These are phyloP conservation scores for Trachurus trachurus DNA, from an alignment of 2,797 vertebrate species.

Conservation along the genomic window DNA sequence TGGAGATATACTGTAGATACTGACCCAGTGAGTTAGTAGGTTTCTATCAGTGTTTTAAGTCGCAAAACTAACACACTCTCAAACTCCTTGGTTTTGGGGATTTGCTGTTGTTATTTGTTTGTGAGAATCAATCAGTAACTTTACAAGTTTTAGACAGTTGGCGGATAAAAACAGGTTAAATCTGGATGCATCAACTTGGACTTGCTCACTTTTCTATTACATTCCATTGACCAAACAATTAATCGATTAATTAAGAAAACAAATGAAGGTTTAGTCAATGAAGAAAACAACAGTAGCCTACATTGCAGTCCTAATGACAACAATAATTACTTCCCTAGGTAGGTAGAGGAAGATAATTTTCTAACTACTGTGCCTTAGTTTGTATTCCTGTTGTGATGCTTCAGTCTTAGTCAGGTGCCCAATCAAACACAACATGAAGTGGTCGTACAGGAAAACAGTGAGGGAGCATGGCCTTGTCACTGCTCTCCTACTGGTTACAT, in stretches of 20 bases:
- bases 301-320: neutral
- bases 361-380: neutral
- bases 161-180: neutral
- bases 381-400: neutral
- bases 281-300: neutral
- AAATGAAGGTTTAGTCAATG: neutral
- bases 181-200: neutral
- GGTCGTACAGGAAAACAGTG: neutral
- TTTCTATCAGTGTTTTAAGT: too few species aligned
- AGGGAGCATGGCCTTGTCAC: neutral
- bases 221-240: neutral
- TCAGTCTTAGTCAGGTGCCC: neutral
- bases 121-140: neutral
- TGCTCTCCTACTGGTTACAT: neutral
- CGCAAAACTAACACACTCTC: too few species aligned
- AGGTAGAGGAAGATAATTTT: neutral
- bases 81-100: too few species aligned
- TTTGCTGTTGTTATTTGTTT: neutral
- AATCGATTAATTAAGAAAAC: neutral
- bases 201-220: neutral
- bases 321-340: neutral
- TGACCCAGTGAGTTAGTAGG: too few species aligned
- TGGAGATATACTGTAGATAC: too few species aligned
- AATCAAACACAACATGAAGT: constrained; percentile 8
- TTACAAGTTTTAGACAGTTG: neutral